A percentile compares a stretch with the other conserved stretches of the same genome.
phyloP scores from a whole-genome alignment of 2,888 invertebrate genomes.

The Drosophila parthenogenetica region DNA sequence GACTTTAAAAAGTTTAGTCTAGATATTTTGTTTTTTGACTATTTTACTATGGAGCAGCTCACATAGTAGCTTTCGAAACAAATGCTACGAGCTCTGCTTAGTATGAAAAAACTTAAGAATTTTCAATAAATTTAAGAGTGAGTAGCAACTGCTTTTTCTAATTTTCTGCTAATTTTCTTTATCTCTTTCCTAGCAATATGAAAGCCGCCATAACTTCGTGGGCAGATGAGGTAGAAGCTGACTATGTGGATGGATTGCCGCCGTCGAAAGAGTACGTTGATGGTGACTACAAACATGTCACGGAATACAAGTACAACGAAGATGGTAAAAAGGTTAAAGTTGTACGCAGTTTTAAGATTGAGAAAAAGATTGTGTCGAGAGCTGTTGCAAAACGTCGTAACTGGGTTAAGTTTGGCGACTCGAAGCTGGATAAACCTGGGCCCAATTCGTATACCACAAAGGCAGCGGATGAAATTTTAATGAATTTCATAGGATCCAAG shows the following conservation, averaged over 20 bases:
- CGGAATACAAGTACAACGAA: constrained; percentile 96
- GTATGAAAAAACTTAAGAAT: background rate
- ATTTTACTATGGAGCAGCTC: background rate
- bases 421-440: constrained; percentile 94
- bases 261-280: constrained; percentile 92
- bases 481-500: constrained; percentile 95
- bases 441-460: constrained; percentile 98
- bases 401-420: constrained; percentile 98
- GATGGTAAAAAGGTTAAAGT: constrained; percentile 95
- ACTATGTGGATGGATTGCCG: constrained; percentile 90
- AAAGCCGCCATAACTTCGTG: constrained; percentile 94
- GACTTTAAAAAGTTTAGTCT: too few species aligned
- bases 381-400: constrained; percentile 96
- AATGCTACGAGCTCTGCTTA: background rate
- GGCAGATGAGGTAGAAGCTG: constrained; percentile 98
- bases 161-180: background rate
- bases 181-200: constrained; percentile 60
- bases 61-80: constrained; percentile 9
- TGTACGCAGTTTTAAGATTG: constrained; percentile 95
- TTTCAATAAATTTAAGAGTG: constrained; percentile 10
- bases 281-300: constrained; percentile 95
- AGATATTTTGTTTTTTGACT: too few species aligned
- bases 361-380: constrained; percentile 94
- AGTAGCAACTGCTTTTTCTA: background rate
- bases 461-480: constrained; percentile 96